These are phyloP conservation scores for Nasonia giraulti DNA, from an alignment of 1,140 invertebrate species.

Conservation along the genomic window DNA sequence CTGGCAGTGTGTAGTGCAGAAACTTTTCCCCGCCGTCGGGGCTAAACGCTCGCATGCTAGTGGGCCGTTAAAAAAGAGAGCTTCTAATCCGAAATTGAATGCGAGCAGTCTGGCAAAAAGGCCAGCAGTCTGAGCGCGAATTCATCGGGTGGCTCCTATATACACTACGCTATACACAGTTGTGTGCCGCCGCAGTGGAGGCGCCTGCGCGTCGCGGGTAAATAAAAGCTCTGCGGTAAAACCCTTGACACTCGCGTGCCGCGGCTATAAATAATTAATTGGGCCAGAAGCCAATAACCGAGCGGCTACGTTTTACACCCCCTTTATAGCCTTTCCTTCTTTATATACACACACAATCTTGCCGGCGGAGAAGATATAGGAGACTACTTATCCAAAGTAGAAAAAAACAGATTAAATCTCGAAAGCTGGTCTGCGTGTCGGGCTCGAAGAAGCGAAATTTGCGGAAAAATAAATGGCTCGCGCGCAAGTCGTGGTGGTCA, in stretches of 20 bases:
- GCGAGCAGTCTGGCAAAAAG: no score
- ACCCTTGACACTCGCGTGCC: conserved; percentile 33
- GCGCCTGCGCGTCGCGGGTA: background rate
- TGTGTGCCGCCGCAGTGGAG: background rate
- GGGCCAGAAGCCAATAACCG: conserved; percentile 34
- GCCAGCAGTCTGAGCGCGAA: background rate
- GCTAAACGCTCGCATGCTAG: background rate
- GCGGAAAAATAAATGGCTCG: background rate
- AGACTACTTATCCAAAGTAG: background rate
- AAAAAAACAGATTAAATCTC: background rate
- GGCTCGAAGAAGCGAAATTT: no score
- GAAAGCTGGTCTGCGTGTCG: no score
- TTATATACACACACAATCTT: no score
- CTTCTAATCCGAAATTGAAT: background rate
- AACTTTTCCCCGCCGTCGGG: background rate
- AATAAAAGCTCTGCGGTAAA: background rate
- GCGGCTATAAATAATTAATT: conserved; percentile 37
- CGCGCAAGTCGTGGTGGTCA: background rate
- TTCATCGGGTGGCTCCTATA: background rate
- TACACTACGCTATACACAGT: no score
- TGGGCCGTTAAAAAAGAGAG: background rate
- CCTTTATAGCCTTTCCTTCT: no score
- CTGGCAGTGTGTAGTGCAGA: background rate
- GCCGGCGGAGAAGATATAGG: no score
- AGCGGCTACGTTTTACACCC: background rate